phyloP scores from a whole-genome alignment of 2,888 invertebrate genomes.

The Eupeodes luniger region DNA sequence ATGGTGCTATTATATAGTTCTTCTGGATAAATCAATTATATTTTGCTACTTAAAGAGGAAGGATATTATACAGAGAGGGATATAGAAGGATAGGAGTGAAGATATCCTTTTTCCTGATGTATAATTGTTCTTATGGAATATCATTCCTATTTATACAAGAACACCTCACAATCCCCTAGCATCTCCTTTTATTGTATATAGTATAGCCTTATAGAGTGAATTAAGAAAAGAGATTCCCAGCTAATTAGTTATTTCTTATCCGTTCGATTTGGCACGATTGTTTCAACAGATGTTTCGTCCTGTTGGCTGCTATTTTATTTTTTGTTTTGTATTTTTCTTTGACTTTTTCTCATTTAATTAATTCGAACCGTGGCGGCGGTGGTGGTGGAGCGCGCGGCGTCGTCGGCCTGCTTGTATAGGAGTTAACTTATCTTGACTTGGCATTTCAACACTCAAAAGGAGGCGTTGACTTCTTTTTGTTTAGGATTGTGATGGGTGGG shows the following conservation, averaged over 20 bases:
- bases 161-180: not conserved
- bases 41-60: slow-evolving; percentile 30
- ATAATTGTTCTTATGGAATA: not conserved
- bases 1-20: not conserved
- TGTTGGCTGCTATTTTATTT: slow-evolving; percentile 13
- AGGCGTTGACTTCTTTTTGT: not conserved
- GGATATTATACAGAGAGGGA: not conserved
- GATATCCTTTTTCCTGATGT: slow-evolving; percentile 12
- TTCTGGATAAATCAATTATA: slow-evolving; percentile 44
- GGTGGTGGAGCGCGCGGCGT: not conserved
- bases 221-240: slow-evolving; percentile 69
- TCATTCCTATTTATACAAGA: not conserved
- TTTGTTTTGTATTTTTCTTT: slow-evolving; percentile 17
- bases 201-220: slow-evolving; percentile 32
- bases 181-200: not conserved
- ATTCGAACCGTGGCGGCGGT: slow-evolving; percentile 57
- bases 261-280: slow-evolving; percentile 74
- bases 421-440: slow-evolving; percentile 42
- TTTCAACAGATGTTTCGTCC: slow-evolving; percentile 72
- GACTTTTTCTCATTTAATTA: slow-evolving; percentile 64
- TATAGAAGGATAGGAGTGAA: not conserved
- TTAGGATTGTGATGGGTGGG: not conserved
- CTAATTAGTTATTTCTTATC: slow-evolving; percentile 76
- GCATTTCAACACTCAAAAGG: slow-evolving; percentile 19
- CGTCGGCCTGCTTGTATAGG: not conserved